Conservation (phyloP, 2,797 vertebrate genomes). For the Lithobates pipiens region DNA sequence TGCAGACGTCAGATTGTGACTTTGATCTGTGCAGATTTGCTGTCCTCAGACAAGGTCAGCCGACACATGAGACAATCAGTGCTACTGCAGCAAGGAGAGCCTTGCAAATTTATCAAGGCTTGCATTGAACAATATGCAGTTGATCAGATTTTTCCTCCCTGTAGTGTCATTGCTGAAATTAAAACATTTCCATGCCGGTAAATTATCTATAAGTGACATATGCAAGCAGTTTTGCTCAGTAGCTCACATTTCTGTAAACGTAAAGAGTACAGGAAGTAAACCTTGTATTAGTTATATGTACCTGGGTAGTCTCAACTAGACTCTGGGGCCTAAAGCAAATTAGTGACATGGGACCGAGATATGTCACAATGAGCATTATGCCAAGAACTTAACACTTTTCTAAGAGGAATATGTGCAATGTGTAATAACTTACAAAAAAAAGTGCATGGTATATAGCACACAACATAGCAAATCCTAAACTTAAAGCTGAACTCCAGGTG, state of each 20-base stretch:
- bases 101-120: background rate
- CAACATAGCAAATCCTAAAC: too few relatives aligned
- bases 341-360: background rate
- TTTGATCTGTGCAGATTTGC: conserved; percentile 48
- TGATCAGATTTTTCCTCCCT: conserved; percentile 6
- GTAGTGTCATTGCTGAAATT: conserved; percentile 17
- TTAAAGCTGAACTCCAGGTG: too few relatives aligned
- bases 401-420: too few relatives aligned
- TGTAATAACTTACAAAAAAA: too few relatives aligned
- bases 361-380: too few relatives aligned
- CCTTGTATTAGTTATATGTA: background rate
- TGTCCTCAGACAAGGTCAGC: conserved; percentile 57
- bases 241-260: background rate
- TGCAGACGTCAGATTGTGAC: conserved; percentile 39
- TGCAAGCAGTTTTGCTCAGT: background rate
- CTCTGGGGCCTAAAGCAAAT: background rate
- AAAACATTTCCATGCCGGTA: conserved; percentile 2
- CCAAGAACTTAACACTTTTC: too few relatives aligned
- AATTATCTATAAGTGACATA: background rate
- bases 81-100: conserved; percentile 7
- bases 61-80: background rate
- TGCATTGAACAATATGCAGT: background rate
- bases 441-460: too few relatives aligned
- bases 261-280: background rate
- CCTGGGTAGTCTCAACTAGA: background rate